phyloP scores from a whole-genome alignment of 2,888 invertebrate genomes.

The Mechanitis messenoides region DNA sequence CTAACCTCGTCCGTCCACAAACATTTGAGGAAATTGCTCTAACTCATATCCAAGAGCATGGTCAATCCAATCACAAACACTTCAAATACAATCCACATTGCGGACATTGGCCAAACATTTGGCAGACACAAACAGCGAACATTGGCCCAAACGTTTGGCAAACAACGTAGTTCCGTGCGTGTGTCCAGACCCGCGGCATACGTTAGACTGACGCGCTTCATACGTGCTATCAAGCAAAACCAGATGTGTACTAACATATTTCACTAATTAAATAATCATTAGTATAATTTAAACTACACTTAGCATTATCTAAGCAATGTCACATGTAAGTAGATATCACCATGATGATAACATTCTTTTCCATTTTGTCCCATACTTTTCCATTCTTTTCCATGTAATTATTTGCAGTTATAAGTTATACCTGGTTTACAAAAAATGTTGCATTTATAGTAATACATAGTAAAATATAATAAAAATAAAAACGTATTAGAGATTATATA shows the following conservation, averaged over 20 bases:
- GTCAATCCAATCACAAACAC: conserved; percentile 56
- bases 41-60: conserved; percentile 54
- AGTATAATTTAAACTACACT: conserved; percentile 13
- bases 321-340: too few species aligned
- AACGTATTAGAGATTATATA: too few species aligned
- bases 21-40: conserved; percentile 59
- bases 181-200: conserved; percentile 44
- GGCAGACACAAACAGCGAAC: conserved; percentile 40
- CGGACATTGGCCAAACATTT: conserved; percentile 40
- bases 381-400: too few species aligned
- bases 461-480: too few species aligned
- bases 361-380: too few species aligned
- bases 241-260: conserved; percentile 25
- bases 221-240: conserved; percentile 43
- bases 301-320: conserved; percentile 6
- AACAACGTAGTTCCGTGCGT: conserved; percentile 49
- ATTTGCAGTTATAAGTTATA: too few species aligned
- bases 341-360: too few species aligned
- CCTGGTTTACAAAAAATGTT: too few species aligned
- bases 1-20: conserved; percentile 71
- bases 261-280: conserved; percentile 13
- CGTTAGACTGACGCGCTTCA: conserved; percentile 49
- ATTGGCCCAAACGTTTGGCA: conserved; percentile 41
- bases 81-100: conserved; percentile 56
- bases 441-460: too few species aligned